Evolutionary conservation across 1,140 invertebrate genomes (phyloP).

Genomic region (Bombyx mandarina): DNA sequence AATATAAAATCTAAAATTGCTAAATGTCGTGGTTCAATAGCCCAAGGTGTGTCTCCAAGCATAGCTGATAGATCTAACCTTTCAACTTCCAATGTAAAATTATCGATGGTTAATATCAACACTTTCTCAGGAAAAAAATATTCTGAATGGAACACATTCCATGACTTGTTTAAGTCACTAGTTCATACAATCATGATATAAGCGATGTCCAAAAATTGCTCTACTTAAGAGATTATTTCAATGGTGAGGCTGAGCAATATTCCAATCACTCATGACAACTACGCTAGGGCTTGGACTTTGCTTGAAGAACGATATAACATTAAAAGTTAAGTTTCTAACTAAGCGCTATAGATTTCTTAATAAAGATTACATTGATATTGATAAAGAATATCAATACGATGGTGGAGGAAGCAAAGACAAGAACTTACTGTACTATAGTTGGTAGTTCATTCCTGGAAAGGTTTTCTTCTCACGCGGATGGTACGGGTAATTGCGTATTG

Average conservation of each 20-base stretch:
- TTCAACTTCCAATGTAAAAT: too few species aligned
- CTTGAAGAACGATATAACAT: neutral
- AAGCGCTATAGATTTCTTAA: neutral
- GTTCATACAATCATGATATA: neutral
- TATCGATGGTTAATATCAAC: neutral
- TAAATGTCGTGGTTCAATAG: too few species aligned
- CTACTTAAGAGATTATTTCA: constrained; percentile 1
- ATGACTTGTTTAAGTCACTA: neutral
- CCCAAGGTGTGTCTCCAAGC: too few species aligned
- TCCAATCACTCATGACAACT: neutral
- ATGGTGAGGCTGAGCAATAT: constrained; percentile 1
- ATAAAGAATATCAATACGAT: neutral
- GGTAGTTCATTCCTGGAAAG: constrained; percentile 20
- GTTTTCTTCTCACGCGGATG: constrained; percentile 18
- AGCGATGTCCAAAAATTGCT: neutral
- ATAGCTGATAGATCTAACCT: too few species aligned
- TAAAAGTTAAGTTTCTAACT: neutral
- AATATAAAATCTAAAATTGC: too few species aligned
- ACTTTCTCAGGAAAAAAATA: neutral
- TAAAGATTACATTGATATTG: neutral
- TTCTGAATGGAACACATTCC: constrained; percentile 1
- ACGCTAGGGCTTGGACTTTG: neutral
- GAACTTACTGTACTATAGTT: constrained; percentile 5
- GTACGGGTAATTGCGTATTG: constrained; percentile 18
- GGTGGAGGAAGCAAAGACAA: neutral